phyloP scores from a whole-genome alignment of 2,113 vertebrate species.

The Calyptomena viridis region DNA sequence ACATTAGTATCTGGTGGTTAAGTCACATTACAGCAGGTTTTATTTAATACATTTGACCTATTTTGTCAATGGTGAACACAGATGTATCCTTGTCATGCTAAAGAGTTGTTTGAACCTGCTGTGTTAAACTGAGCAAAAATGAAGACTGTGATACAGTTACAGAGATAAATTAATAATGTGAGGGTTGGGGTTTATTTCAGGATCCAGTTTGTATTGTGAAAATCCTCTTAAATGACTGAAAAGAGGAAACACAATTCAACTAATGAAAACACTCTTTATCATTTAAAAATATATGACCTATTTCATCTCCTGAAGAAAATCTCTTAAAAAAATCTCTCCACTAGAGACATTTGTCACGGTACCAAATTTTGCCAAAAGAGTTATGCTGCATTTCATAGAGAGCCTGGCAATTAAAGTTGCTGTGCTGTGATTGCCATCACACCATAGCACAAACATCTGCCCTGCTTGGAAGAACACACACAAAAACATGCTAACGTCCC shows the following conservation, averaged over 20 bases:
- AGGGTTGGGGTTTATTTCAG: not conserved
- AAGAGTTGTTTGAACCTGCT: not conserved
- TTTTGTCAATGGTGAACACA: not conserved
- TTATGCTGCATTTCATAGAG: not conserved
- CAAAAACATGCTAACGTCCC: not conserved
- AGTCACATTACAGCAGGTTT: not conserved
- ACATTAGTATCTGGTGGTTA: not conserved
- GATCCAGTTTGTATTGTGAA: not conserved
- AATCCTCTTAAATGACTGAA: not conserved
- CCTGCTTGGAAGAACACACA: not conserved
- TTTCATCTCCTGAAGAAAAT: conserved; percentile 31
- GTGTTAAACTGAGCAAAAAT: not conserved
- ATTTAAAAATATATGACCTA: not conserved
- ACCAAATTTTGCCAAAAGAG: not conserved
- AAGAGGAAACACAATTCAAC: not conserved
- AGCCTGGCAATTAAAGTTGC: not conserved
- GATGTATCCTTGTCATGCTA: not conserved
- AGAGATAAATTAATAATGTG: not conserved
- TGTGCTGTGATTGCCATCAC: not conserved
- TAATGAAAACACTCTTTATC: not conserved
- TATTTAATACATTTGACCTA: not conserved
- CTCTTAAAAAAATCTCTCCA: not conserved
- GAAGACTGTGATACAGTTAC: not conserved
- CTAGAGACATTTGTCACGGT: not conserved
- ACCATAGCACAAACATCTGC: not conserved